These are phyloP conservation scores for Diceros bicornis DNA, from an alignment of 2,797 vertebrate genomes.

Conservation along the genomic window DNA sequence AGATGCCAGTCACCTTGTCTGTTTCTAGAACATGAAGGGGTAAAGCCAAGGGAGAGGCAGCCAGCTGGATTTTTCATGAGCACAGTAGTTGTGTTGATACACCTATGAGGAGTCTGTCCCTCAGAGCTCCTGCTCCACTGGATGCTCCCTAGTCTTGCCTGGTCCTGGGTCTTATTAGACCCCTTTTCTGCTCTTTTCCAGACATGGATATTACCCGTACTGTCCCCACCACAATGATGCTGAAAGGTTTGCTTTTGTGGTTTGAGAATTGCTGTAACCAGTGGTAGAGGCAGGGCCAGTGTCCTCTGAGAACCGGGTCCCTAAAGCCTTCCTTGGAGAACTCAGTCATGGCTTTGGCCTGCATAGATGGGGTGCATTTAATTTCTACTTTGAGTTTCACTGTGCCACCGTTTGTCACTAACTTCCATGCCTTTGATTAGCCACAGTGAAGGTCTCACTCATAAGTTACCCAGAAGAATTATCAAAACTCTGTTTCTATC, in stretches of 20 bases:
- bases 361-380: background rate
- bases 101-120: background rate
- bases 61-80: background rate
- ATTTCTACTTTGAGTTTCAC: constrained; percentile 7
- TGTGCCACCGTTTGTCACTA: background rate
- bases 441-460: background rate
- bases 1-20: background rate
- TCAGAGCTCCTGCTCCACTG: background rate
- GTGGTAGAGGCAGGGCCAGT: background rate
- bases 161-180: background rate
- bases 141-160: background rate
- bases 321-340: background rate
- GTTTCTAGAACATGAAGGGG: background rate
- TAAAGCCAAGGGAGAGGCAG: background rate
- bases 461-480: background rate
- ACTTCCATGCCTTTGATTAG: background rate
- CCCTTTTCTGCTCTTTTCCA: constrained; percentile 25
- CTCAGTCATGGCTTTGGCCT: background rate
- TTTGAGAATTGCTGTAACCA: background rate
- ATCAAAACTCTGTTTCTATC: background rate
- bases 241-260: constrained; percentile 3
- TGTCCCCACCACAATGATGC: background rate
- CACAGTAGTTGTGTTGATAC: background rate
- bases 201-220: background rate
- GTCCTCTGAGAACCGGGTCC: background rate